Conservation (phyloP, 1,140 invertebrate species). For the Drosophila littoralis region DNA sequence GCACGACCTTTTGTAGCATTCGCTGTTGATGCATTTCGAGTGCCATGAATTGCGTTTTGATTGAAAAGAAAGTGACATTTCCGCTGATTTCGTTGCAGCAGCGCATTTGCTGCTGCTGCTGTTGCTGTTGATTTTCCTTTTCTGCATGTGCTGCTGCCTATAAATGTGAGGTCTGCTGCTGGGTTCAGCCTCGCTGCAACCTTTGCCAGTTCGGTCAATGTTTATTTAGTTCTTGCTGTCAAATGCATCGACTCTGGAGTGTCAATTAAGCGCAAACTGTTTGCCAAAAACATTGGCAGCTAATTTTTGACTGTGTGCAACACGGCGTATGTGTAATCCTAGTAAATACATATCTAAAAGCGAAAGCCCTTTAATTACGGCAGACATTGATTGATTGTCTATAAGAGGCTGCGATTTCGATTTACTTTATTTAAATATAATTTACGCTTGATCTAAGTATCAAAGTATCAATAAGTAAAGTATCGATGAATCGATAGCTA, state of each 20-base stretch:
- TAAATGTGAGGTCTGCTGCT: too few species aligned
- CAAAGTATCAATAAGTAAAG: too few species aligned
- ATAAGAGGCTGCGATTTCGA: too few species aligned
- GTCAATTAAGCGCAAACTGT: constrained; percentile 47
- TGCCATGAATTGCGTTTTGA: constrained; percentile 82
- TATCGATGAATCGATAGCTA: too few species aligned
- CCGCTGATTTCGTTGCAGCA: constrained; percentile 68
- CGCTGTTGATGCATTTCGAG: constrained; percentile 59
- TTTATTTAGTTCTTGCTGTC: constrained; percentile 30
- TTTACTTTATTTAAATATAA: not conserved
- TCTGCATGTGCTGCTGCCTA: constrained; percentile 18
- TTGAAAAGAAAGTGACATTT: constrained; percentile 83
- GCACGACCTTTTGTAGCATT: constrained; percentile 51
- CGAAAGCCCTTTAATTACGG: constrained; percentile 5
- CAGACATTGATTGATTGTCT: not conserved
- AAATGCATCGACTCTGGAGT: constrained; percentile 16
- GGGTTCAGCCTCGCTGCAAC: constrained; percentile 10
- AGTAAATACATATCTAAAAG: not conserved
- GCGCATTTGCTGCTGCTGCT: constrained; percentile 4
- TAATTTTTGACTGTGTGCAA: constrained; percentile 45
- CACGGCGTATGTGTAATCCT: constrained; percentile 45
- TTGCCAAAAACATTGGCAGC: constrained; percentile 52
- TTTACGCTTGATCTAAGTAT: too few species aligned
- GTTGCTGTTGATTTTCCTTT: constrained; percentile 55
- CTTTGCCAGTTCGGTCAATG: constrained; percentile 23